A percentile compares a stretch with the other conserved stretches of the same genome.
These are phyloP conservation scores for Flexamia atlantica DNA, from an alignment of 2,888 invertebrate genomes.

Conservation along the genomic window DNA sequence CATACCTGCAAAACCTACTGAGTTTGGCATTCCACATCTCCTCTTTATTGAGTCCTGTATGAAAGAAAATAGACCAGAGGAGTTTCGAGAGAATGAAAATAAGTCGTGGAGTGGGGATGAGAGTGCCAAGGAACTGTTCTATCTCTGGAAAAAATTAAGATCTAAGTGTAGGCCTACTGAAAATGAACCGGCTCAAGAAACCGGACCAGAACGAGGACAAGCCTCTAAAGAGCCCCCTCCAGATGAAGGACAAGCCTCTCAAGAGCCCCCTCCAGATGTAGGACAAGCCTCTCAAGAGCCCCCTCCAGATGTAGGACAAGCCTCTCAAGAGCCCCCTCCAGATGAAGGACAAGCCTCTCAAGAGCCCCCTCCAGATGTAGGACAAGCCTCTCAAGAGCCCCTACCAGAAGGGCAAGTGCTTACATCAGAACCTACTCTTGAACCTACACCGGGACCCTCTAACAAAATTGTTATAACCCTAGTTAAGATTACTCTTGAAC, in stretches of 20 bases:
- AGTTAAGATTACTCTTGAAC: conserved; percentile 37
- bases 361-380: conserved; percentile 13
- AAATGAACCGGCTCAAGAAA: conserved; percentile 37
- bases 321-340: conserved; percentile 3
- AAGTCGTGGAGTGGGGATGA: conserved; percentile 22
- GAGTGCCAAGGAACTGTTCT: conserved; percentile 27
- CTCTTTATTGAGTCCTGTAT: conserved; percentile 26
- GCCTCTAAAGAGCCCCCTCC: conserved; percentile 24
- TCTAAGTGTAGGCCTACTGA: conserved; percentile 26
- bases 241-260: neutral
- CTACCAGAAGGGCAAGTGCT: conserved; percentile 29
- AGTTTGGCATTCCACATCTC: conserved; percentile 11
- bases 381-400: conserved; percentile 23
- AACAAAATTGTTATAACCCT: conserved; percentile 47
- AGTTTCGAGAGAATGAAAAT: conserved; percentile 15
- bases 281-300: conserved; percentile 21
- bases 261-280: neutral
- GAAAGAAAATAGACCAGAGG: conserved; percentile 20
- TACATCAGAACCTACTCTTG: conserved; percentile 19
- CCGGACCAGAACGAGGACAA: conserved; percentile 31
- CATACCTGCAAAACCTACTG: neutral
- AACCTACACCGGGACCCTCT: neutral
- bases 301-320: neutral
- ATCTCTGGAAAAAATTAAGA: conserved; percentile 38
- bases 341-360: conserved; percentile 17